Percentiles rank a stretch among this genome's conserved stretches.
Conservation (phyloP, 2,888 invertebrate species). For the Kryphioiulus occultus region DNA sequence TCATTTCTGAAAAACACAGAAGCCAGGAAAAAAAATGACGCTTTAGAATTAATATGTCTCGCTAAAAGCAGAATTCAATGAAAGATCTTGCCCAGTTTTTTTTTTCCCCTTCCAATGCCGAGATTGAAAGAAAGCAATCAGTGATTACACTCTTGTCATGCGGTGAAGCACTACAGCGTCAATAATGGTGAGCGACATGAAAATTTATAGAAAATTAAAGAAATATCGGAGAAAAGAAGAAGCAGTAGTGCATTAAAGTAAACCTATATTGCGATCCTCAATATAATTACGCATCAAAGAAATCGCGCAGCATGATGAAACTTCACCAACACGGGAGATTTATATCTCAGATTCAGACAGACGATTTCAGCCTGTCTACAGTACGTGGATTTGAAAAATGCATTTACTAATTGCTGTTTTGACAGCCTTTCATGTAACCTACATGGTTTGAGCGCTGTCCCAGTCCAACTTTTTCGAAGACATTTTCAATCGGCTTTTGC, state of each 20-base stretch:
- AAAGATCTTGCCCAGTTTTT: neutral
- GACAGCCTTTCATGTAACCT: too few species aligned
- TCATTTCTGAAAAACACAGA: neutral
- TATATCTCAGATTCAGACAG: neutral
- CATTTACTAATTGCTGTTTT: too few species aligned
- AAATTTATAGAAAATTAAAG: slow-evolving; percentile 22
- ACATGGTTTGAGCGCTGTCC: too few species aligned
- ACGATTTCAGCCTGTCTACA: too few species aligned
- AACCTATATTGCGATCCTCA: neutral
- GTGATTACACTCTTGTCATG: neutral
- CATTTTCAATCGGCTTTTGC: too few species aligned
- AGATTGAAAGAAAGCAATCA: neutral
- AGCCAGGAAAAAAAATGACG: neutral
- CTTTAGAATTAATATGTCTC: slow-evolving; percentile 18
- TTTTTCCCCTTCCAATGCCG: neutral
- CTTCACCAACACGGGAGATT: neutral
- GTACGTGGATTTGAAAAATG: too few species aligned
- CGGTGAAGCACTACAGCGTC: neutral
- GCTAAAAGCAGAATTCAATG: slow-evolving; percentile 14
- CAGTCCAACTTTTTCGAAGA: too few species aligned
- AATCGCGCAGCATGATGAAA: neutral
- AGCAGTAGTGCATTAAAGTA: neutral
- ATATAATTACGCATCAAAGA: neutral
- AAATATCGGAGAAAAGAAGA: neutral
- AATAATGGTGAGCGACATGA: neutral